Conservation (phyloP, 2,888 invertebrate genomes). For the Panopea generosa region DNA sequence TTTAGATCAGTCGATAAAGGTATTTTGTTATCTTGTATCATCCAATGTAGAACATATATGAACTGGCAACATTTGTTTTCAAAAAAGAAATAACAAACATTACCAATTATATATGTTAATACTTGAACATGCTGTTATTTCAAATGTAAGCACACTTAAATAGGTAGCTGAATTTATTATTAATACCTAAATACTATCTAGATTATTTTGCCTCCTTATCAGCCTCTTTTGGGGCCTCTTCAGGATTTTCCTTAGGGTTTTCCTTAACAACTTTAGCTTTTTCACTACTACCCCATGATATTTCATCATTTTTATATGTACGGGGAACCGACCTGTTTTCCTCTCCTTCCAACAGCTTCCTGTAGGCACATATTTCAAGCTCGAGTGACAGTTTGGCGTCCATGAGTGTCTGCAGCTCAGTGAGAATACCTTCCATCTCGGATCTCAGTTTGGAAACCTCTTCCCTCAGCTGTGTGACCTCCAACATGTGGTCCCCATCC, state of each 20-base stretch:
- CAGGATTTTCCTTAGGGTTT: constrained; percentile 26
- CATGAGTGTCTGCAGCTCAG: constrained; percentile 85
- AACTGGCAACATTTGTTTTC: too few species aligned
- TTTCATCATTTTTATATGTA: background rate
- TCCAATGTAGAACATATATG: too few species aligned
- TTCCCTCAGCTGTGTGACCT: constrained; percentile 80
- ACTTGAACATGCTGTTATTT: too few species aligned
- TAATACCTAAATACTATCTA: background rate
- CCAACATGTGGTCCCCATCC: constrained; percentile 85
- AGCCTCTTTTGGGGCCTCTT: constrained; percentile 7
- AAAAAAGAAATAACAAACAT: too few species aligned
- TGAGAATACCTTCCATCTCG: constrained; percentile 84
- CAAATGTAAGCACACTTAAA: too few species aligned
- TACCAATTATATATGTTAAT: too few species aligned
- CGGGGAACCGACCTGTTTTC: constrained; percentile 85
- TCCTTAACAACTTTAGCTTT: constrained; percentile 39
- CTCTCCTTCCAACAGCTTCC: constrained; percentile 87
- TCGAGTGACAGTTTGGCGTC: constrained; percentile 87
- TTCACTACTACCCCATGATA: background rate
- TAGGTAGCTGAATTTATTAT: too few species aligned
- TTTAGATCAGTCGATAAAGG: too few species aligned
- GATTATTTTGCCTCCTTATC: constrained; percentile 30
- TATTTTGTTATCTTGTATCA: too few species aligned
- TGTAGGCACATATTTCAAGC: constrained; percentile 87
- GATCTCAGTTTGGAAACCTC: constrained; percentile 82